A percentile compares a stretch with the other conserved stretches of the same genome.
Conservation (phyloP, 2,888 invertebrate species). For the Tethea ocularis region DNA sequence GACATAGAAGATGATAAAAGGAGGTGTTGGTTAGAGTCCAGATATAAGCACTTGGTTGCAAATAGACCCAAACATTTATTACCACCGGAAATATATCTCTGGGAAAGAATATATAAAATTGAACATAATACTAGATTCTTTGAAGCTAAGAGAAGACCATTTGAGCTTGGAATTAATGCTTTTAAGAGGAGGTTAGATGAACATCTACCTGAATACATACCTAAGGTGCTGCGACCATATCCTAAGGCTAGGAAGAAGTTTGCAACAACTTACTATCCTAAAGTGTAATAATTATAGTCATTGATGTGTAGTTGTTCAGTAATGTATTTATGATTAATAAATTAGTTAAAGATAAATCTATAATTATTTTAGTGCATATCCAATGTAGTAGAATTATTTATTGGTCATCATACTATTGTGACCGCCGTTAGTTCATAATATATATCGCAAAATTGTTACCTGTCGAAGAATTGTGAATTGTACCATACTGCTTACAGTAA, state of each 20-base stretch:
- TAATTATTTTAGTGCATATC: background rate
- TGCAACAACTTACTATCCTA: slow-evolving; percentile 88
- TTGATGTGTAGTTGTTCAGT: slow-evolving; percentile 3
- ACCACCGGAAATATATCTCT: slow-evolving; percentile 88
- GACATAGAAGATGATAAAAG: slow-evolving; percentile 88
- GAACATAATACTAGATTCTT: slow-evolving; percentile 86
- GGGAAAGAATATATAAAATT: slow-evolving; percentile 93
- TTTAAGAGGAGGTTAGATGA: slow-evolving; percentile 87
- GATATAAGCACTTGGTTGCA: slow-evolving; percentile 87
- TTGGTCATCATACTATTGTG: too few species aligned
- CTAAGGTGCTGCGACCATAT: slow-evolving; percentile 85
- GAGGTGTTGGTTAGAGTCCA: slow-evolving; percentile 87
- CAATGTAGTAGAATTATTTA: too few species aligned
- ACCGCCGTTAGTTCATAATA: too few species aligned
- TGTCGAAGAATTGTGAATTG: too few species aligned
- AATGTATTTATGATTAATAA: background rate
- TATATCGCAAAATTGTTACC: too few species aligned
- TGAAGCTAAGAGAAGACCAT: slow-evolving; percentile 88
- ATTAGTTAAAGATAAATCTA: background rate
- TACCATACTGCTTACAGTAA: too few species aligned
- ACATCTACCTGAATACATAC: slow-evolving; percentile 87
- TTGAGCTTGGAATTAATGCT: slow-evolving; percentile 86
- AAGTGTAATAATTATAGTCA: slow-evolving; percentile 46
- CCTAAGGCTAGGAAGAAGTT: slow-evolving; percentile 85
- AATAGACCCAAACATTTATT: slow-evolving; percentile 86